Evolutionary conservation across 1,140 invertebrate species (phyloP).

Genomic region (Aphidius ervi): DNA sequence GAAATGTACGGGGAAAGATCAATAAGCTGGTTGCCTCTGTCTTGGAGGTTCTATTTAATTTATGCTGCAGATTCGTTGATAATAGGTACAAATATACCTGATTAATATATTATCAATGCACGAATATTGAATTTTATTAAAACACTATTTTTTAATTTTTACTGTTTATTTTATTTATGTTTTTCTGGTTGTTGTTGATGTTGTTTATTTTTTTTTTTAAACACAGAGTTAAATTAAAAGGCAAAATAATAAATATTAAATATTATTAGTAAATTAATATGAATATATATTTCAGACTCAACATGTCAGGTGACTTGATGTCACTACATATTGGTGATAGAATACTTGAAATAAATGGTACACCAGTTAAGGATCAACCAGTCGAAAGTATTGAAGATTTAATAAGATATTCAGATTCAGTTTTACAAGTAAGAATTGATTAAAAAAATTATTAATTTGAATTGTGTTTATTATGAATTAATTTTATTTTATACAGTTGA

Average conservation of each 20-base stretch:
- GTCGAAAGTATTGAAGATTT: conserved; percentile 74
- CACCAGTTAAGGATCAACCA: conserved; percentile 74
- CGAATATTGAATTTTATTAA: conserved; percentile 27
- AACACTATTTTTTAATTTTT: neutral
- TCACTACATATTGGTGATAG: conserved; percentile 84
- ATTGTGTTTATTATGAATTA: conserved; percentile 19
- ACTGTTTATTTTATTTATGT: conserved; percentile 1
- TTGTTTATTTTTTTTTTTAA: conserved; percentile 2
- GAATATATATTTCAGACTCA: conserved; percentile 60
- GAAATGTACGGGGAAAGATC: conserved; percentile 58
- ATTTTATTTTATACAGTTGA: conserved; percentile 57
- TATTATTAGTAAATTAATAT: neutral
- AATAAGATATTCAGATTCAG: conserved; percentile 67
- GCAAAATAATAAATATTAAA: neutral
- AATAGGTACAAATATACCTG: conserved; percentile 47
- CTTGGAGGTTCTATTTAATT: conserved; percentile 60
- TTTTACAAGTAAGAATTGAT: conserved; percentile 61
- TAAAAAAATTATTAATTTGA: neutral
- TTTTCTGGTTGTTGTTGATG: neutral
- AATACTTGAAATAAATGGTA: conserved; percentile 89
- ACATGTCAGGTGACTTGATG: conserved; percentile 75
- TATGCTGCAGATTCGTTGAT: conserved; percentile 63
- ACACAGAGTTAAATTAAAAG: neutral
- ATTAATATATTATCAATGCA: conserved; percentile 42
- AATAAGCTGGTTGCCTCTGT: conserved; percentile 60